A percentile compares a stretch with the other conserved stretches of the same genome.
phyloP scores from a whole-genome alignment of 2,888 invertebrate genomes.

The Lathronympha strigana region DNA sequence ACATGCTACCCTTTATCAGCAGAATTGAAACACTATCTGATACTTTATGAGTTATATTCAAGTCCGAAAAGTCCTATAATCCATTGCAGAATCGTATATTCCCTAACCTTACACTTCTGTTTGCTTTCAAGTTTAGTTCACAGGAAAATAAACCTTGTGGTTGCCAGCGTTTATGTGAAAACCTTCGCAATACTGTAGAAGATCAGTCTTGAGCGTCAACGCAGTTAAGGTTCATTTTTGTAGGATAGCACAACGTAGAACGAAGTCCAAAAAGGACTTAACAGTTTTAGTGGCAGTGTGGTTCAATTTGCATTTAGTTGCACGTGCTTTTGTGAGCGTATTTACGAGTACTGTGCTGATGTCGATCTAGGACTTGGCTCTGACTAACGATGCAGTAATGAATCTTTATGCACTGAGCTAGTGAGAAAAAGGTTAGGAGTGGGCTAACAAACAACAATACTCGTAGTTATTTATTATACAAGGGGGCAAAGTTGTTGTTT shows the following conservation, averaged over 20 bases:
- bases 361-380: conserved; percentile 25
- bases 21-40: not conserved
- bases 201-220: not conserved
- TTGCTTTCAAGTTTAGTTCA: not conserved
- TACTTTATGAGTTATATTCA: not conserved
- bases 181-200: not conserved
- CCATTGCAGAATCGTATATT: not conserved
- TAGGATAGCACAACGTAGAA: not conserved
- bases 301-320: conserved; percentile 37
- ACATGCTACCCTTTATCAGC: not conserved
- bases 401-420: not conserved
- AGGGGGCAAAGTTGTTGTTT: no score
- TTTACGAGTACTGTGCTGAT: conserved; percentile 21
- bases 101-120: not conserved
- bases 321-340: conserved; percentile 28
- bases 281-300: conserved; percentile 26
- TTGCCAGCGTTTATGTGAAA: not conserved
- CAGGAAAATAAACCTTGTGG: not conserved
- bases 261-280: conserved; percentile 26
- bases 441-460: not conserved
- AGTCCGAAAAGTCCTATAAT: not conserved
- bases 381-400: conserved; percentile 6
- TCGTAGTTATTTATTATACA: no score
- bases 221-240: not conserved
- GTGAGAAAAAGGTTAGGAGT: not conserved